A percentile compares a stretch with the other conserved stretches of the same genome.
Conservation (phyloP, 2,888 invertebrate species). For the Oxyscelio sp. region DNA sequence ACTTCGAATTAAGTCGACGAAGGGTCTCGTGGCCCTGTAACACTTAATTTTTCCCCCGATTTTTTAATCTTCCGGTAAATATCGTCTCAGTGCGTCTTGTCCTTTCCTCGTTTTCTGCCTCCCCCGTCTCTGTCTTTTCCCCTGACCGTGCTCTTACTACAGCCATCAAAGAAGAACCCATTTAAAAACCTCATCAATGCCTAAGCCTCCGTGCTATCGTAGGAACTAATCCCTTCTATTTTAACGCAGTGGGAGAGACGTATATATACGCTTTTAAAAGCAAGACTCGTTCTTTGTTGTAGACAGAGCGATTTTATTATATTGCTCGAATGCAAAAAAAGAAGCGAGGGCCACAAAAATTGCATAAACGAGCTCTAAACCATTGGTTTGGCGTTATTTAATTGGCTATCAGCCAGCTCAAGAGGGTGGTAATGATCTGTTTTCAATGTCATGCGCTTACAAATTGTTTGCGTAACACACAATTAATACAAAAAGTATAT, state of each 20-base stretch:
- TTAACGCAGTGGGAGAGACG: slow-evolving; percentile 84
- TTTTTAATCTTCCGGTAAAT: slow-evolving; percentile 89
- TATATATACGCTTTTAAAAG: slow-evolving; percentile 85
- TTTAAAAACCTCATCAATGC: slow-evolving; percentile 89
- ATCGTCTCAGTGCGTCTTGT: slow-evolving; percentile 83
- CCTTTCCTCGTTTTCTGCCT: slow-evolving; percentile 69
- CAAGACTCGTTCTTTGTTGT: slow-evolving; percentile 87
- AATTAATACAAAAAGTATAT: neutral
- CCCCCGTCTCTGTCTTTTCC: slow-evolving; percentile 73
- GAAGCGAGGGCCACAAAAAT: slow-evolving; percentile 66
- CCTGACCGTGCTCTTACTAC: slow-evolving; percentile 76
- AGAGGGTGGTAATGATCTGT: slow-evolving; percentile 48
- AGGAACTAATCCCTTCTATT: slow-evolving; percentile 89
- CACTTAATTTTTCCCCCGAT: slow-evolving; percentile 89
- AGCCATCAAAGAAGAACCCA: slow-evolving; percentile 89
- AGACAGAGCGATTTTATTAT: slow-evolving; percentile 86
- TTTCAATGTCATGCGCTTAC: slow-evolving; percentile 4
- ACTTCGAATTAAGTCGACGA: slow-evolving; percentile 87
- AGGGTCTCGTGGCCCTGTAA: slow-evolving; percentile 87
- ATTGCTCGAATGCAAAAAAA: slow-evolving; percentile 74
- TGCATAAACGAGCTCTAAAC: slow-evolving; percentile 68
- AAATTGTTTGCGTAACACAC: too few relatives aligned
- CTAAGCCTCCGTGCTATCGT: slow-evolving; percentile 88
- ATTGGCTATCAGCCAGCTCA: slow-evolving; percentile 37
- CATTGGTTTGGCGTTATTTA: slow-evolving; percentile 50